Evolutionary conservation across 37 sponge, comb jelly and placozoan species (phyloP).

Genomic region (Corticium candelabrum): DNA sequence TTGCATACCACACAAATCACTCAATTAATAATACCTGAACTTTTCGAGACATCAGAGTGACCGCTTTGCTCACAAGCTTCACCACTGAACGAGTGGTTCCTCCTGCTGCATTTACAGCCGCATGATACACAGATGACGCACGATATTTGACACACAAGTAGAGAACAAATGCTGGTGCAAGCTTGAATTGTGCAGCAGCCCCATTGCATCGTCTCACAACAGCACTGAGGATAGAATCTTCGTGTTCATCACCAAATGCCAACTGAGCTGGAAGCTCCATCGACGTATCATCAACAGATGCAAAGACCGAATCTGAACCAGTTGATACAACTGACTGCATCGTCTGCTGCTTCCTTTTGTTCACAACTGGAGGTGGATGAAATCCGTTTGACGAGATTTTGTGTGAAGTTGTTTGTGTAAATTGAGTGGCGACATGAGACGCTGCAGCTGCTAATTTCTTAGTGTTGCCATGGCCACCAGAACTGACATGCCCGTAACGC

Average conservation of each 20-base stretch:
- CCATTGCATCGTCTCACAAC: not conserved
- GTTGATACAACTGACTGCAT: not conserved
- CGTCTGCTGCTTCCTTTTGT: not conserved
- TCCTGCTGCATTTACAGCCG: not conserved
- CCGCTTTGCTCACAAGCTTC: not conserved
- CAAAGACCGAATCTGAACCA: not conserved
- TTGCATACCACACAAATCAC: too few species aligned
- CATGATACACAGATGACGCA: conserved; percentile 18
- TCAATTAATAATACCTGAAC: not conserved
- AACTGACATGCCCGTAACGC: too few species aligned
- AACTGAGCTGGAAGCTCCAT: not conserved
- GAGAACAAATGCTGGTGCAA: conserved; percentile 63
- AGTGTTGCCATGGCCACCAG: too few species aligned
- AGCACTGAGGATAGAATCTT: not conserved
- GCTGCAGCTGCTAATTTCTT: too few species aligned
- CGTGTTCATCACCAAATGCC: not conserved
- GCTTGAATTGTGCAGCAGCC: conserved; percentile 39
- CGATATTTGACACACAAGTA: conserved; percentile 51
- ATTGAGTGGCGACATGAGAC: too few species aligned
- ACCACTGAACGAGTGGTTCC: not conserved
- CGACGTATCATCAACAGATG: not conserved
- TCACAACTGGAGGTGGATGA: not conserved
- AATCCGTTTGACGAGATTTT: not conserved
- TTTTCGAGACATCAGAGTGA: not conserved
- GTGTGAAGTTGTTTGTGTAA: too few species aligned